A percentile compares a stretch with the other conserved stretches of the same genome.
Conservation (phyloP, 2,113 vertebrate species). For the Sphaerodactylus townsendi region DNA sequence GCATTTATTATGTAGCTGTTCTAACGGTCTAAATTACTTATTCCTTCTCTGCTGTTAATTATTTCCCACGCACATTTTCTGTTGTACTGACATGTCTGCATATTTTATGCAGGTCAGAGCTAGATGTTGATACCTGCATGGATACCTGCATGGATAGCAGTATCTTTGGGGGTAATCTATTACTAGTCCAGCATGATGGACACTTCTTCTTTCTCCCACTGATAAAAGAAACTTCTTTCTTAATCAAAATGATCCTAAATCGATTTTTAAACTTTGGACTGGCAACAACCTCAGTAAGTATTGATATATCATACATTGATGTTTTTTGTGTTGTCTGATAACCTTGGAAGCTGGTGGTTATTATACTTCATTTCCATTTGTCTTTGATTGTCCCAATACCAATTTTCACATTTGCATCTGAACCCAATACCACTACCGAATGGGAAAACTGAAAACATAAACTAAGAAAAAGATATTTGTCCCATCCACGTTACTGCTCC, state of each 20-base stretch:
- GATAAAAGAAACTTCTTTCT: not conserved
- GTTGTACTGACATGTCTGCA: conserved; percentile 18
- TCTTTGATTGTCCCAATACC: not conserved
- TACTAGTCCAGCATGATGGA: not conserved
- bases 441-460: conserved; percentile 3
- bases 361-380: not conserved
- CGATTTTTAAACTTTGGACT: not conserved
- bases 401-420: conserved; percentile 14
- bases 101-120: not conserved
- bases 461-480: not conserved
- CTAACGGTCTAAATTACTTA: not conserved
- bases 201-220: not conserved
- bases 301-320: not conserved
- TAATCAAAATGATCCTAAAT: not conserved
- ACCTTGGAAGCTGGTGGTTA: not conserved
- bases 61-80: not conserved
- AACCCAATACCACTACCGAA: conserved; percentile 7
- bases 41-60: not conserved
- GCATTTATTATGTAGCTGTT: not conserved
- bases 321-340: conserved; percentile 1
- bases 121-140: fast-evolving
- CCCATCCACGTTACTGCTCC: conserved; percentile 22
- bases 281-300: not conserved
- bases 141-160: too few relatives aligned
- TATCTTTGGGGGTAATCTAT: conserved; percentile 1